phyloP scores from a whole-genome alignment of 2,797 vertebrate species.

The Trachurus trachurus region DNA sequence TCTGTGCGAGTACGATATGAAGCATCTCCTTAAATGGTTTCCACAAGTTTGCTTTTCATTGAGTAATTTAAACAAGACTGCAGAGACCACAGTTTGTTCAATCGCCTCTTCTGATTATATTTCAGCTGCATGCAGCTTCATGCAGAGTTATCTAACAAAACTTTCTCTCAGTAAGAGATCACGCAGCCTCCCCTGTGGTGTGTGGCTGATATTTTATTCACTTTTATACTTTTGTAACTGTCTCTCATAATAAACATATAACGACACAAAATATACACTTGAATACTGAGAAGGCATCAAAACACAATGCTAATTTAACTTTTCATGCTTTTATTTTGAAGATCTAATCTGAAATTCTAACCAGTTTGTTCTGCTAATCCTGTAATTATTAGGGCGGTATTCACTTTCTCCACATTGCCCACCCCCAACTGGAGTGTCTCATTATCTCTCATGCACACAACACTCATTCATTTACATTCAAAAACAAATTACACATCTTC shows the following conservation, averaged over 20 bases:
- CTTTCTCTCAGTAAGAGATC: background rate
- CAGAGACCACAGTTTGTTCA: constrained; percentile 14
- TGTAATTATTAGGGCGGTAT: background rate
- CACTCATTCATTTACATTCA: constrained; percentile 6
- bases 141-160: constrained; percentile 8
- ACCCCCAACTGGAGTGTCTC: background rate
- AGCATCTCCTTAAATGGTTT: constrained; percentile 22
- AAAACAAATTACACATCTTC: no score
- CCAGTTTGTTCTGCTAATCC: background rate
- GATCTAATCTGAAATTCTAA: background rate
- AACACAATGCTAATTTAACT: background rate
- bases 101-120: constrained; percentile 27
- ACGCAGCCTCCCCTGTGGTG: background rate
- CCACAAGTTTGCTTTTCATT: constrained; percentile 18
- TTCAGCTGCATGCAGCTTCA: constrained; percentile 18
- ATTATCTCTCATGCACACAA: background rate
- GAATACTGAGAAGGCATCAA: background rate
- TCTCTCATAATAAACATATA: background rate
- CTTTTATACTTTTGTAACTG: background rate
- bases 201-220: constrained; percentile 4
- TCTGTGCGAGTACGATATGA: constrained; percentile 6
- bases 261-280: background rate
- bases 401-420: background rate
- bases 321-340: background rate
- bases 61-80: constrained; percentile 19